Base-by-base conservation (phyloP, 2,113 vertebrate species). In the Nothobranchius kuhntae region DNA sequence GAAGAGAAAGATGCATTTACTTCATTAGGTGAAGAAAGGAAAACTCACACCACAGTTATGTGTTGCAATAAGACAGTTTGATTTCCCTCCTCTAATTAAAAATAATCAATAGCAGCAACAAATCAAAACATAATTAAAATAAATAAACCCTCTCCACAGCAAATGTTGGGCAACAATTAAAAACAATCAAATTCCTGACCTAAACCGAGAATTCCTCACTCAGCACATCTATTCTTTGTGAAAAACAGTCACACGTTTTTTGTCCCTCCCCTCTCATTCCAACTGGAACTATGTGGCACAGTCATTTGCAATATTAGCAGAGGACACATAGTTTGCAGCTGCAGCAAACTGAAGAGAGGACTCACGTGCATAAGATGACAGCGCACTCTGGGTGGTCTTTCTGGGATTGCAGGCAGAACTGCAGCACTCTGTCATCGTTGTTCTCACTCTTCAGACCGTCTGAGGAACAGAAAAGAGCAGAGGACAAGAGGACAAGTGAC, bases 341-440 rank as follows among this genome's bases (percentile, higher is more conserved):
- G 30, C 78, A 72, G 26, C 55, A 66, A 26, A 13, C 13, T 36
- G 56, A 36, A 50, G 61, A 26, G 72, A 75, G 60, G 56, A 95
- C 96, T 95, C 90, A 98, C 96, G 95, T 98, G 95, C 96, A 96
- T 24, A 98, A 89, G 82, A 96, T 78, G 13, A 96, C 78, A 79
- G 93, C 73, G 68, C 93, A 93, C 82, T 89, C 93, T 84, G 96
- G 95, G 75, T 93, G 94, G 67, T 97, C 88, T 44, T 81, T 87
- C 87, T 95, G 95, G 88, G 95, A 97, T 62, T 99, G 97, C 86
- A 99, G 91, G 80, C 96, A 98, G 89, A 96, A 99, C 63, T 96
- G 95, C 84, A 99, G 92, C 76, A 99, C 95, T 14, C 95, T 90
- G 75, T 99, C 97, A 1, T 99, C 96, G 1, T 96, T 98, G 90